Evolutionary conservation across 2,113 vertebrate genomes (phyloP).

Genomic region (Rana temporaria): DNA sequence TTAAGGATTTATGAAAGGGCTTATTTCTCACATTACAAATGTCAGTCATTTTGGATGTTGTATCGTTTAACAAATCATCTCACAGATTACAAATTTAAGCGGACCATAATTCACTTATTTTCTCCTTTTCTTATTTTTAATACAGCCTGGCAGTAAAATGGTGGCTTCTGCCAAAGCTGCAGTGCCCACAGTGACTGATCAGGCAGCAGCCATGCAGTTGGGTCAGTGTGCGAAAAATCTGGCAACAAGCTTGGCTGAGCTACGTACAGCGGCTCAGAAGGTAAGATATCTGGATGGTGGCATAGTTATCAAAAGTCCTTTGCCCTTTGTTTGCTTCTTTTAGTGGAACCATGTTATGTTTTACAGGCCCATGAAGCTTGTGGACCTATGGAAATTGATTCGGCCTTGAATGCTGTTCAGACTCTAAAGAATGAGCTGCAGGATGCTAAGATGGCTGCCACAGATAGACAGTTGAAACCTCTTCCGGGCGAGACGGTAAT

Average conservation of each 20-base stretch:
- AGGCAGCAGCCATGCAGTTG: slow-evolving; percentile 96
- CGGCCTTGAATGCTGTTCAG: slow-evolving; percentile 91
- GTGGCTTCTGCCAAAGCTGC: slow-evolving; percentile 94
- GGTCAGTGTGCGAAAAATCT: slow-evolving; percentile 97
- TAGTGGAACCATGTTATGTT: neutral
- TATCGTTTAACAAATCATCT: too few species aligned
- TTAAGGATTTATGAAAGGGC: neutral
- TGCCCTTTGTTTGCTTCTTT: neutral
- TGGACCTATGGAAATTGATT: slow-evolving; percentile 97
- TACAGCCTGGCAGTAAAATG: slow-evolving; percentile 96
- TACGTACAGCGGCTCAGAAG: slow-evolving; percentile 93
- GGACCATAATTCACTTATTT: neutral
- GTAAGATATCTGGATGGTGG: slow-evolving; percentile 64
- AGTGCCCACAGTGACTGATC: slow-evolving; percentile 92
- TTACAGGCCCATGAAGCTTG: slow-evolving; percentile 94
- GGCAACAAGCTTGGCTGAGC: slow-evolving; percentile 93
- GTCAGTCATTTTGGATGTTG: too few species aligned
- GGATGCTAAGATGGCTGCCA: slow-evolving; percentile 93
- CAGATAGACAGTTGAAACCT: slow-evolving; percentile 91
- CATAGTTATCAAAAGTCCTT: neutral
- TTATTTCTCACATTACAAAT: too few species aligned
- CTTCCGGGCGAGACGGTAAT: slow-evolving; percentile 94
- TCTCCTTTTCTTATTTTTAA: neutral
- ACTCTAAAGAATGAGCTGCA: slow-evolving; percentile 92
- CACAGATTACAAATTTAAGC: neutral